Evolutionary conservation across 2,797 vertebrate species (phyloP), one percentile per base, ranked within the genome.

Genomic region (Ammospiza maritima): DNA sequence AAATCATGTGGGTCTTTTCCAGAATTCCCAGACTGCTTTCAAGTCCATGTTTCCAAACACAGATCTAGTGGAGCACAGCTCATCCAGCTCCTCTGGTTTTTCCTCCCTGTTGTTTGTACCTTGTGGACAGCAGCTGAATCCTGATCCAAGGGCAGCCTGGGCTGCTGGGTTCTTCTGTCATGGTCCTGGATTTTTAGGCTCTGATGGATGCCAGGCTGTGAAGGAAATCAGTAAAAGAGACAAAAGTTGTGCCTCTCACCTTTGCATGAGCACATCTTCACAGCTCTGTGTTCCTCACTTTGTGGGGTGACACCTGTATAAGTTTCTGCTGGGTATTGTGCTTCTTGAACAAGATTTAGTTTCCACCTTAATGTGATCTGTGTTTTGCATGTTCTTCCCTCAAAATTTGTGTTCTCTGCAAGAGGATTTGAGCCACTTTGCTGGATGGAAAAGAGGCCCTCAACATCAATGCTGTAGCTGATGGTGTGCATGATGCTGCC

Each of bases 401-500:
- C 50, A 61, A 30, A 65, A 54, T 36, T 11, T n/a, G 4, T 7
- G 2, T 45, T 72, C 38, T 47, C 34, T 57, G 65, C 54, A 42
- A 83, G 81, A 73, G 60, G 51, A 16, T 73, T 81, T 82, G 18
- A 48, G 21, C 48, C 16, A 2, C 71, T 82, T 71, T 25, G 34
- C 38, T 78, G 3, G 1, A 13, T 53, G 69, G 48, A 44, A 9
- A 54, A 67, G 48, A 86, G 29, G 38, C 38, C 54, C 11, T 56
- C 4, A 3, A 1, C 6, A 4, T 66, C 4, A 11, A 0, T 16
- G 5, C 65, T 0, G 0, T 5, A 54, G 54, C 54, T 85, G 83
- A 6, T 78, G 42, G 2, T 0, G 0, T 13, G 22, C 54, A 36
- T 0, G 0, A 17, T 66, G 44, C 7, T 65, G 34, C 45, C 50